phyloP scores from a whole-genome alignment of 2,113 vertebrate species.

The Desmodus rotundus region DNA sequence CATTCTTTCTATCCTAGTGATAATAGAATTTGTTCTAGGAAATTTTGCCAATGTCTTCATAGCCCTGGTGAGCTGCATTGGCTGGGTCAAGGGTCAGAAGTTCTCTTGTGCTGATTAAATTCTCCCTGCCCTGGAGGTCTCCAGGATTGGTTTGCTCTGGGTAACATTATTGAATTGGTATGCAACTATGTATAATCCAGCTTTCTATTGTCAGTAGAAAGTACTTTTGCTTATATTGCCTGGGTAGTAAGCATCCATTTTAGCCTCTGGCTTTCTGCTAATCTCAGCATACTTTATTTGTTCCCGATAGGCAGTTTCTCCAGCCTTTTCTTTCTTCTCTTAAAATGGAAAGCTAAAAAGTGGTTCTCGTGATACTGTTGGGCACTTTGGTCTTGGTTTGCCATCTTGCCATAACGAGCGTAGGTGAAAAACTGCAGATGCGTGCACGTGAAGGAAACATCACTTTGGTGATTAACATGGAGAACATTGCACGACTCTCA shows the following conservation, averaged over 20 bases:
- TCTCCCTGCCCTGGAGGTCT: neutral
- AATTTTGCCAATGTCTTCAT: neutral
- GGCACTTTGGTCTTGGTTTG: neutral
- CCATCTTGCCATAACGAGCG: neutral
- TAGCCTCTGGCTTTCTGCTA: neutral
- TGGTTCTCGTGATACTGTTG: neutral
- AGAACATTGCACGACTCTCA: neutral
- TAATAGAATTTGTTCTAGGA: neutral
- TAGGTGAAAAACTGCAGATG: neutral
- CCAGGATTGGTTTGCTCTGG: neutral
- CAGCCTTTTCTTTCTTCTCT: neutral
- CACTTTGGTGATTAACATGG: neutral
- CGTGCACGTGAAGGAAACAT: neutral
- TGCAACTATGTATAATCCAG: neutral
- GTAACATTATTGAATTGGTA: fast-evolving
- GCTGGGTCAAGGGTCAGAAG: neutral
- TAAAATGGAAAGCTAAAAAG: slow-evolving; percentile 19
- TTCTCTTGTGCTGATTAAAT: neutral
- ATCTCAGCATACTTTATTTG: slow-evolving; percentile 22
- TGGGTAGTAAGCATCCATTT: neutral
- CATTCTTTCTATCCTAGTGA: neutral
- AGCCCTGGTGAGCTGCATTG: neutral
- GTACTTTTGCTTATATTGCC: fast-evolving
- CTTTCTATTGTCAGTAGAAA: neutral
- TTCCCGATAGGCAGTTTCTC: slow-evolving; percentile 37